These are phyloP conservation scores for Anguilla marmorata DNA, from an alignment of 2,797 vertebrate species.

Conservation along the genomic window DNA sequence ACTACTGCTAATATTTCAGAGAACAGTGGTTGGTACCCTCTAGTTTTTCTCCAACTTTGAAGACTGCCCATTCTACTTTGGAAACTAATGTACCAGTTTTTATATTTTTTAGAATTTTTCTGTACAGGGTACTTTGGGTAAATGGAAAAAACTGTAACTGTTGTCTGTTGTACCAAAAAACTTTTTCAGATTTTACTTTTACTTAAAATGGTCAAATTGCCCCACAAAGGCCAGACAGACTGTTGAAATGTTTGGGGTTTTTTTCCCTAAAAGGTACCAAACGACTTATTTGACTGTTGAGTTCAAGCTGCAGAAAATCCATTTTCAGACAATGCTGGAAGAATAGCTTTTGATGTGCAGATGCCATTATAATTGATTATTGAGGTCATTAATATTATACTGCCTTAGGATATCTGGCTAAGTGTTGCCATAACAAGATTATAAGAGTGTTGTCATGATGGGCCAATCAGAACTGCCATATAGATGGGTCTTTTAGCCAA, in stretches of 20 bases:
- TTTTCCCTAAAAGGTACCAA: not conserved
- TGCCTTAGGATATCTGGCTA: not conserved
- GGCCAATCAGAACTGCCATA: not conserved
- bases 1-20: not conserved
- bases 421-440: not conserved
- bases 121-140: not conserved
- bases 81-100: constrained; percentile 1
- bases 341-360: not conserved
- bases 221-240: not conserved
- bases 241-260: not conserved
- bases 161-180: not conserved
- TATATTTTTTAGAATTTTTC: not conserved
- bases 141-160: not conserved
- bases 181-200: not conserved
- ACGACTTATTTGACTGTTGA: not conserved
- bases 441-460: not conserved
- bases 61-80: not conserved
- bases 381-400: not conserved
- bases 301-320: not conserved
- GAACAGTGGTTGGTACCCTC: not conserved
- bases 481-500: not conserved
- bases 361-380: not conserved
- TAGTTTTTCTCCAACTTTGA: not conserved
- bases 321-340: not conserved
- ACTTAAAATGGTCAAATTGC: not conserved